Percentiles rank a stretch among this genome's conserved stretches.
phyloP scores from a whole-genome alignment of 2,113 vertebrate species.

The Psilopsiagon aymara region DNA sequence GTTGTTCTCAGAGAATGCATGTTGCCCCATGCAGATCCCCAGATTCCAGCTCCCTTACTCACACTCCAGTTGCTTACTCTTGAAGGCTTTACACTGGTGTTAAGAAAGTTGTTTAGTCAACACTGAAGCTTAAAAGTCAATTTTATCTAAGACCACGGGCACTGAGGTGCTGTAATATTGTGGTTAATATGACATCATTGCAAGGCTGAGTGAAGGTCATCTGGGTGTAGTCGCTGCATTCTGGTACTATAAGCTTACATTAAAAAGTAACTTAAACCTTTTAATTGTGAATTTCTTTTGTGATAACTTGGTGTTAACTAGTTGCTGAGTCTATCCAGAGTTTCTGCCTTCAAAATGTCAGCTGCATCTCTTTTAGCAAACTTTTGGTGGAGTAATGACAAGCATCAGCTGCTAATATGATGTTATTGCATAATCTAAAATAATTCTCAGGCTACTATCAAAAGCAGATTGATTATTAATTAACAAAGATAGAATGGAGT shows the following conservation, averaged over 20 bases:
- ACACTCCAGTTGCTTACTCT: not conserved
- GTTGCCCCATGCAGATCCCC: not conserved
- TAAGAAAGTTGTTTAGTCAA: not conserved
- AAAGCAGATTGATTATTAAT: not conserved
- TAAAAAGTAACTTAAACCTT: not conserved
- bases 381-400: not conserved
- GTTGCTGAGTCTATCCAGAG: not conserved
- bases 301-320: not conserved
- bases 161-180: not conserved
- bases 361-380: not conserved
- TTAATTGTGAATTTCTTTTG: not conserved
- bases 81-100: not conserved
- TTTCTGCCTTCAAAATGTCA: not conserved
- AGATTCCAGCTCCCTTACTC: not conserved
- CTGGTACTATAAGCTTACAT: not conserved
- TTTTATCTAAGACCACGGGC: not conserved
- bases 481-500: not conserved
- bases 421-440: not conserved
- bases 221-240: not conserved
- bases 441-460: not conserved
- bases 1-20: not conserved
- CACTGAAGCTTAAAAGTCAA: not conserved
- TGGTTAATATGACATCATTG: not conserved
- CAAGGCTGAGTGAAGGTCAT: not conserved
- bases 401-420: not conserved